A percentile compares a stretch with the other conserved stretches of the same genome.
phyloP scores from a whole-genome alignment of 2,113 vertebrate species.

The Indicator maculatus region DNA sequence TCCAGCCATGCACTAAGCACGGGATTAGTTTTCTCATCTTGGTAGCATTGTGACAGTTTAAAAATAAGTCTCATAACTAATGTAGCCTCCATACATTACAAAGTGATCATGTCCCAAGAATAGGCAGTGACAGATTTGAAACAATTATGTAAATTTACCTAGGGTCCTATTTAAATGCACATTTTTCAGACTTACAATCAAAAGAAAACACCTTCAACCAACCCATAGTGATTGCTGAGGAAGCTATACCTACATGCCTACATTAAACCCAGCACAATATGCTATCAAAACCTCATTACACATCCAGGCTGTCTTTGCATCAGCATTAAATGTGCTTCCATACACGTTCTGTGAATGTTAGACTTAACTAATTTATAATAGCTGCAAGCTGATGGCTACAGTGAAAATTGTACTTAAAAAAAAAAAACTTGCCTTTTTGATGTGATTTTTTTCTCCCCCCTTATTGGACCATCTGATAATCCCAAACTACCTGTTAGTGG shows the following conservation, averaged over 20 bases:
- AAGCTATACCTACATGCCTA: constrained; percentile 52
- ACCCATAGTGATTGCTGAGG: constrained; percentile 62
- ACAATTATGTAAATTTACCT: constrained; percentile 61
- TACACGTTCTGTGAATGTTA: constrained; percentile 64
- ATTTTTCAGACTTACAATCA: constrained; percentile 47
- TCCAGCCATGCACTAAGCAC: constrained; percentile 3
- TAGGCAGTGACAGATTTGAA: constrained; percentile 55
- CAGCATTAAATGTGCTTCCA: constrained; percentile 56
- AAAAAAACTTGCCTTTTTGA: neutral
- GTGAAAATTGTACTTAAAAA: neutral
- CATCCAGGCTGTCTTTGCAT: constrained; percentile 65
- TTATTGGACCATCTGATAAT: constrained; percentile 33
- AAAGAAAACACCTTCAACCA: constrained; percentile 5
- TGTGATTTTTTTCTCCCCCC: neutral
- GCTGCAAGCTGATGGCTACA: constrained; percentile 41
- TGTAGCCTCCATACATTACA: neutral
- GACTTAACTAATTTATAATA: constrained; percentile 72
- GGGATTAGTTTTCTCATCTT: constrained; percentile 37
- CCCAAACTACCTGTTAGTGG: neutral
- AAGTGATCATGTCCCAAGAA: constrained; percentile 26
- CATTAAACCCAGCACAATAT: constrained; percentile 60
- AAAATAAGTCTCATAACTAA: neutral
- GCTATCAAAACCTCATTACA: constrained; percentile 76
- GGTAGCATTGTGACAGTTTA: neutral
- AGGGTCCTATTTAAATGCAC: constrained; percentile 45